Evolutionary conservation across 2,888 invertebrate genomes (phyloP).

Genomic region (Mayetiola destructor): DNA sequence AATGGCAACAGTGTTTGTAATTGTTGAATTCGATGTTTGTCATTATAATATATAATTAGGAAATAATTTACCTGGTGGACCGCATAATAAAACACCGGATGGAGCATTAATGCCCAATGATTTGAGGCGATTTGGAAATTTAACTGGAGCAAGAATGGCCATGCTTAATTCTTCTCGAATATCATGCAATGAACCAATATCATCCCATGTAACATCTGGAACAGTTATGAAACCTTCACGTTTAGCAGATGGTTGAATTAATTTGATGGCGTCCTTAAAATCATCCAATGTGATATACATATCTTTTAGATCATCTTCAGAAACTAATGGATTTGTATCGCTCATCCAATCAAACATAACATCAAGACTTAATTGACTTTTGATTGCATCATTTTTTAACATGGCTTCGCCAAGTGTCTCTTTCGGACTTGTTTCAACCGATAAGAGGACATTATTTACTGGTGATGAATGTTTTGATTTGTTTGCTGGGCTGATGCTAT

Average conservation of each 20-base stretch:
- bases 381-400: neutral
- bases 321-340: slow-evolving; percentile 46
- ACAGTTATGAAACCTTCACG: slow-evolving; percentile 96
- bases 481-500: too few species aligned
- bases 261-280: slow-evolving; percentile 60
- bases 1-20: neutral
- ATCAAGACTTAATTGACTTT: slow-evolving; percentile 29
- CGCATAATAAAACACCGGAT: slow-evolving; percentile 84
- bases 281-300: slow-evolving; percentile 60
- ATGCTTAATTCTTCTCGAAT: slow-evolving; percentile 81
- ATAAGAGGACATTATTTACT: slow-evolving; percentile 2
- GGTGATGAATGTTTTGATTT: neutral
- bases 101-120: slow-evolving; percentile 55
- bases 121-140: slow-evolving; percentile 65
- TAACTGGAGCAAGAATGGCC: slow-evolving; percentile 84
- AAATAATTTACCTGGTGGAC: slow-evolving; percentile 58
- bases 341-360: slow-evolving; percentile 53
- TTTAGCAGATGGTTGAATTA: slow-evolving; percentile 84
- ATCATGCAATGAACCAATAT: slow-evolving; percentile 80
- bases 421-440: slow-evolving; percentile 15
- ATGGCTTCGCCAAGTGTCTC: slow-evolving; percentile 15
- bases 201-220: slow-evolving; percentile 93
- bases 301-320: slow-evolving; percentile 44
- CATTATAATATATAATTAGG: neutral
- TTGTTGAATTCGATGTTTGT: neutral